Evolutionary conservation across 2,797 vertebrate genomes (phyloP), one percentile per base, ranked within the genome.

Genomic region (Sebastes vulpes): DNA sequence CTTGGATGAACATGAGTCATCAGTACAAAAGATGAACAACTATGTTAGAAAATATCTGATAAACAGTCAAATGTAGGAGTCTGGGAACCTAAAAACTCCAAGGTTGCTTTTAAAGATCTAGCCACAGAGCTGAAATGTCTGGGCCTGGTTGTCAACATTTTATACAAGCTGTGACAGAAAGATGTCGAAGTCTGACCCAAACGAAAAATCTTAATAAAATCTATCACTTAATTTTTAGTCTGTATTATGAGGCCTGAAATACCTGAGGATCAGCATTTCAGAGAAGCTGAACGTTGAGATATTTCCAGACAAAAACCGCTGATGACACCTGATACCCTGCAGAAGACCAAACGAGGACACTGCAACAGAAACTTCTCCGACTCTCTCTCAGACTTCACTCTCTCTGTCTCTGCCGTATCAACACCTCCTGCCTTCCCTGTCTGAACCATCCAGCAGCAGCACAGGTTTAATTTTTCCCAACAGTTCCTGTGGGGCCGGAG

Each of bases 401-500:
- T 32, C 42, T 52, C 9, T 16, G 67, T 60, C 68, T 75, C 52
- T 48, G 56, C 4, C 52, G 57, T 3, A 2, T 8, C 1, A 10
- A 50, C n/a, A 9, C 53, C 59, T 38, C 32, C 32, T 35, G 32
- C 32, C 32, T 58, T 59, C 58, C 73, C 32, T 67, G n/a, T 8
- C 42, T 8, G 54, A 48, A 38, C 12, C 61, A 56, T 69, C 64
- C 72, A 25, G 68, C 70, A 58, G 77, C 76, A 65, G 61, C 65
- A n/a, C 6, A 18, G 18, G 2, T 81, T 83, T 77, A 16, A 86
- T 82, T 82, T 85, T 52, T 79, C 54, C 65, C 5, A 74, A 85
- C 59, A 9, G 78, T 86, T 90, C 89, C 88, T 84, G 81, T 65
- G 87, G 83, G 89, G 78, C 48, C 2, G n/a, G 14, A 48, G 73